These are phyloP conservation scores for Corythoichthys intestinalis DNA, from an alignment of 2,113 vertebrate species.

Conservation along the genomic window DNA sequence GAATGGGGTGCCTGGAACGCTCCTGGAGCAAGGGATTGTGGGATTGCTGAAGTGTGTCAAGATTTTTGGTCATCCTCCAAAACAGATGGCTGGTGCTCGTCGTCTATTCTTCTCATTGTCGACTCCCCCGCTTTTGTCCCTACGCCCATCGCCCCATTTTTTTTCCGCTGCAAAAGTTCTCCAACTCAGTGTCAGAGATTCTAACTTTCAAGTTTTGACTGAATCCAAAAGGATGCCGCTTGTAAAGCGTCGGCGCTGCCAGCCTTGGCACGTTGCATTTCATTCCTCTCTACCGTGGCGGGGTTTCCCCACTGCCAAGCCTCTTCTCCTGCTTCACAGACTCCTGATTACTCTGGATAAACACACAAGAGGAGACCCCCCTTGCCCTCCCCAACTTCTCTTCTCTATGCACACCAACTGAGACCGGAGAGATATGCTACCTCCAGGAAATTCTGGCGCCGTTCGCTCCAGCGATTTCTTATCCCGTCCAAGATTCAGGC, in stretches of 20 bases:
- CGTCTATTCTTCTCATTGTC: constrained; percentile 99
- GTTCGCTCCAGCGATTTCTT: constrained; percentile 35
- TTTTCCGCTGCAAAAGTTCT: constrained; percentile 80
- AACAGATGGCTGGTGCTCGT: constrained; percentile 89
- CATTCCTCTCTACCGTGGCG: constrained; percentile 68
- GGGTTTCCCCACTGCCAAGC: constrained; percentile 57
- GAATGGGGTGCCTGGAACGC: constrained; percentile 85
- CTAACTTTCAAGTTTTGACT: constrained; percentile 52
- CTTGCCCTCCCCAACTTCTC: constrained; percentile 14
- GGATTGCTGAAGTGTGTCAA: constrained; percentile 98
- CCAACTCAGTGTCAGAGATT: constrained; percentile 43
- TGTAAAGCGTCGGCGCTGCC: constrained; percentile 56
- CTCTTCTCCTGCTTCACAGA: constrained; percentile 62
- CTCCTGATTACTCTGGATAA: constrained; percentile 74
- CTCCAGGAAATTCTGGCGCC: constrained; percentile 67
- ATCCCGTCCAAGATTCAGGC: constrained; percentile 59
- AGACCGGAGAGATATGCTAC: constrained; percentile 61
- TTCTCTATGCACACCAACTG: constrained; percentile 57
- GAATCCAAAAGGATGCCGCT: constrained; percentile 66
- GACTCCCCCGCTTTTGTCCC: constrained; percentile 91
- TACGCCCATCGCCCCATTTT: constrained; percentile 73
- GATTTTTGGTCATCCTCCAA: constrained; percentile 97
- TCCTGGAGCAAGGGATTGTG: constrained; percentile 98
- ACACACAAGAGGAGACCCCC: constrained; percentile 60
- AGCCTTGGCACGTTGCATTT: constrained; percentile 65